Evolutionary conservation across 1,140 invertebrate genomes (phyloP), one percentile per base, ranked within the genome.

Genomic region (Diprion similis): DNA sequence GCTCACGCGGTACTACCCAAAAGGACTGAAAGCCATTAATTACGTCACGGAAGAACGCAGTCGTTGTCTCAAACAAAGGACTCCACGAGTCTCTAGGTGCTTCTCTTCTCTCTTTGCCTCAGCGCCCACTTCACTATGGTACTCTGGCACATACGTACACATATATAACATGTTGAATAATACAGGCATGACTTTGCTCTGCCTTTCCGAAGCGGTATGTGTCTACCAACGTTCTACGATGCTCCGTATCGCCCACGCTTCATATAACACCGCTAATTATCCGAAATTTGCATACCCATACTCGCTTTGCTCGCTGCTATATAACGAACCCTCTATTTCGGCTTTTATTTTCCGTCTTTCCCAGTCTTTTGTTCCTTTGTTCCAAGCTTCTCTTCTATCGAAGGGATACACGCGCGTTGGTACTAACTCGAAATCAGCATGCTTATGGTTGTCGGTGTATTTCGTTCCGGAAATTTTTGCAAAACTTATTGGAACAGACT

Each of bases 11-110:
- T 37, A 37, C 24, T 37, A 59, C 51, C 51, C 51, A 17, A 59
- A 59, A 76, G 79, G 78, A 79, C 77, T 81, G 77, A 83, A 78
- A 78, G 79, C 82, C 83, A 87, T 88, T 84, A 87, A 88, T 88
- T 88, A 87, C 84, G 81, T 84, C 81, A 86, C 84, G 85, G 83
- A 86, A 87, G 83, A 86, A 84, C 79, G 83, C 82, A 84, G 83
- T 82, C 83, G 85, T 84, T 80, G 81, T 74, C 77, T 86, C 84
- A 86, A 85, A 88, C 86, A 88, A 88, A 85, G 80, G 66, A 73
- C 73, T 59, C n/a, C 51, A 9, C n/a, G n/a, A 13, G 51, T 17
- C 51, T 59, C 51, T 59, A 59, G 51, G 51, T 59, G 51, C 51
- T 17, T 59, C 51, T 59, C 51, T 59, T 59, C 51, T 59, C 24